phyloP scores from a whole-genome alignment of 2,888 invertebrate species.

The Acleris holmiana region DNA sequence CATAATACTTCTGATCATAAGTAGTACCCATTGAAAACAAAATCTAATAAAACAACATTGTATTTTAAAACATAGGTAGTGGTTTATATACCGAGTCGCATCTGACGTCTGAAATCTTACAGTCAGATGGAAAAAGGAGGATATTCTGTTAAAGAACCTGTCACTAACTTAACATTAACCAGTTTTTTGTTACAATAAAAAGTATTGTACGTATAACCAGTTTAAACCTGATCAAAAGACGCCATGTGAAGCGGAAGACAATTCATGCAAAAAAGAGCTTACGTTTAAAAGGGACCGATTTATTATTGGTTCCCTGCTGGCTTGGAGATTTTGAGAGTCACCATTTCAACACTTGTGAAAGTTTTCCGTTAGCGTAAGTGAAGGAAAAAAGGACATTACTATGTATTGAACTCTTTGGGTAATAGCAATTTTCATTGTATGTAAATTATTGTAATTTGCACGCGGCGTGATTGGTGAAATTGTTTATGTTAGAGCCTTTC shows the following conservation, averaged over 20 bases:
- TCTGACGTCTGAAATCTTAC: too few relatives aligned
- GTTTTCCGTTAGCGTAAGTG: background rate
- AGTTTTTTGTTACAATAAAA: constrained; percentile 3
- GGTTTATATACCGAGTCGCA: too few relatives aligned
- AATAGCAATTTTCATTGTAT: constrained; percentile 3
- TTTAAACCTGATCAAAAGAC: constrained; percentile 12
- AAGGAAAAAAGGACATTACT: constrained; percentile 1
- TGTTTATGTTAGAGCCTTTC: background rate
- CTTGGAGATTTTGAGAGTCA: background rate
- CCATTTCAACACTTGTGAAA: background rate
- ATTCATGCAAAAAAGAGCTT: constrained; percentile 5
- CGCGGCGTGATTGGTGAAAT: background rate
- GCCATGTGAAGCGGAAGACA: constrained; percentile 29
- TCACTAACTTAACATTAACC: background rate
- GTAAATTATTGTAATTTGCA: background rate
- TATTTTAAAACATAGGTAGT: too few relatives aligned
- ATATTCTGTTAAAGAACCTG: background rate
- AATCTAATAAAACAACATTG: too few relatives aligned
- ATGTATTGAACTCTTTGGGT: constrained; percentile 2
- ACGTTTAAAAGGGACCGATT: constrained; percentile 19
- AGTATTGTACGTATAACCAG: constrained; percentile 17
- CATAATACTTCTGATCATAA: too few relatives aligned
- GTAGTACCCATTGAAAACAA: too few relatives aligned
- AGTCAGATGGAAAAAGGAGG: too few relatives aligned
- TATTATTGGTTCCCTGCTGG: background rate